These are phyloP conservation scores for Coleophora flavipennella DNA, from an alignment of 2,888 invertebrate genomes.

Conservation along the genomic window DNA sequence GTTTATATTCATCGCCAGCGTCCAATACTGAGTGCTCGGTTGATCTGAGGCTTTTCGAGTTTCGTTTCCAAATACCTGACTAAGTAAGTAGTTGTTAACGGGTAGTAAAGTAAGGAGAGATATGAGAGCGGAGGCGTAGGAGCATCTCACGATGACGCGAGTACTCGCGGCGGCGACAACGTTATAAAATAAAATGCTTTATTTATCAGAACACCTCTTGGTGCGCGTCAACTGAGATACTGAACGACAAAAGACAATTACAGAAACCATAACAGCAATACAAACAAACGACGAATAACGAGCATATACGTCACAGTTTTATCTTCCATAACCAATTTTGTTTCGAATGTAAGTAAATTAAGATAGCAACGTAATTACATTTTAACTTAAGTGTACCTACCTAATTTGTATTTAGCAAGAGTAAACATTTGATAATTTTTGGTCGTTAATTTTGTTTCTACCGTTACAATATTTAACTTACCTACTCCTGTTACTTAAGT, in stretches of 20 bases:
- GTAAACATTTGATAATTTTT: too few relatives aligned
- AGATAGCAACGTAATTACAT: too few relatives aligned
- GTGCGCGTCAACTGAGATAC: constrained; percentile 31
- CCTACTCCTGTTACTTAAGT: too few relatives aligned
- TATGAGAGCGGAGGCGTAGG: constrained; percentile 48
- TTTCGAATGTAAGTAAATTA: too few relatives aligned
- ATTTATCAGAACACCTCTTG: constrained; percentile 56
- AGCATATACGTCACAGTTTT: too few relatives aligned
- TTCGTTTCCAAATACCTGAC: constrained; percentile 60
- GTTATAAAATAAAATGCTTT: constrained; percentile 53
- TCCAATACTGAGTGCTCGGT: constrained; percentile 40
- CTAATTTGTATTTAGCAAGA: too few relatives aligned
- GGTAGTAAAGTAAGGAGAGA: constrained; percentile 53
- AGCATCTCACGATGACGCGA: constrained; percentile 67
- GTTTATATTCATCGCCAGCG: constrained; percentile 30
- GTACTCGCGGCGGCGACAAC: constrained; percentile 49
- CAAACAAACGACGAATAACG: constrained; percentile 4
- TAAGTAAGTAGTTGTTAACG: constrained; percentile 55
- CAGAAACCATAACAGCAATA: neutral
- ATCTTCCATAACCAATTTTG: too few relatives aligned
- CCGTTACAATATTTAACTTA: too few relatives aligned
- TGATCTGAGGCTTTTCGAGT: constrained; percentile 49
- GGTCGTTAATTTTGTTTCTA: too few relatives aligned
- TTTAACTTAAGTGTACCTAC: too few relatives aligned
- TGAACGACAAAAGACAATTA: constrained; percentile 11